A percentile compares a stretch with the other conserved stretches of the same genome.
Evolutionary conservation across 2,113 vertebrate genomes (phyloP).

Genomic region (Australoheros scitulus): DNA sequence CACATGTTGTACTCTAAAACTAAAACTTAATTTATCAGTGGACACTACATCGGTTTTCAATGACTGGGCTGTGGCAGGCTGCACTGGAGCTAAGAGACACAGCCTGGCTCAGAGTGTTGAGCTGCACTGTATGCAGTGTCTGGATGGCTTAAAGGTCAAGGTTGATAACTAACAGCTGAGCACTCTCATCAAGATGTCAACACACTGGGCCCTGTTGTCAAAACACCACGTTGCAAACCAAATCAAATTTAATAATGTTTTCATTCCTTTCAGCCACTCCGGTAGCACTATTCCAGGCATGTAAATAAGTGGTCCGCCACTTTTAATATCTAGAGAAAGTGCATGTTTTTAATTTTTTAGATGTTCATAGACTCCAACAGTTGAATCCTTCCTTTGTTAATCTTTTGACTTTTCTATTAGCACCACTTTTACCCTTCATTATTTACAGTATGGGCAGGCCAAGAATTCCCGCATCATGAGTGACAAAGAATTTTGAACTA

Average conservation of each 20-base stretch:
- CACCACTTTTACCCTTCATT: not conserved
- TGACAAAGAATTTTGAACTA: too few relatives aligned
- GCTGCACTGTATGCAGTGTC: not conserved
- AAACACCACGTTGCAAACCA: conserved; percentile 17
- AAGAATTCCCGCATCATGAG: not conserved
- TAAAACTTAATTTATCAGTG: conserved; percentile 72
- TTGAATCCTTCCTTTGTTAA: not conserved
- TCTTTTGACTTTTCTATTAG: not conserved
- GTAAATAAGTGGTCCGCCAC: not conserved
- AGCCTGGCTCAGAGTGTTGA: conserved; percentile 5
- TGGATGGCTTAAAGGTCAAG: conserved; percentile 64
- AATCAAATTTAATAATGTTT: conserved; percentile 23
- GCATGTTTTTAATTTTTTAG: not conserved
- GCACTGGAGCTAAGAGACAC: conserved; percentile 27
- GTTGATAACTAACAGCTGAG: conserved; percentile 42
- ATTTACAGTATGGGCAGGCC: not conserved
- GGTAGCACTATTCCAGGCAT: not conserved
- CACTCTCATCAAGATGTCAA: conserved; percentile 54
- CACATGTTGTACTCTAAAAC: conserved; percentile 55
- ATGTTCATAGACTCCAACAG: not conserved
- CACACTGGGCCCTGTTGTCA: conserved; percentile 28
- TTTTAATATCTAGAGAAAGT: not conserved
- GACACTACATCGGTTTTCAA: conserved; percentile 65
- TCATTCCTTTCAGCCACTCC: not conserved
- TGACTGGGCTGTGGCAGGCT: not conserved